Percentiles rank a stretch among this genome's conserved stretches.
phyloP scores from a whole-genome alignment of 2,113 vertebrate genomes.

The Cryptotis parvus region DNA sequence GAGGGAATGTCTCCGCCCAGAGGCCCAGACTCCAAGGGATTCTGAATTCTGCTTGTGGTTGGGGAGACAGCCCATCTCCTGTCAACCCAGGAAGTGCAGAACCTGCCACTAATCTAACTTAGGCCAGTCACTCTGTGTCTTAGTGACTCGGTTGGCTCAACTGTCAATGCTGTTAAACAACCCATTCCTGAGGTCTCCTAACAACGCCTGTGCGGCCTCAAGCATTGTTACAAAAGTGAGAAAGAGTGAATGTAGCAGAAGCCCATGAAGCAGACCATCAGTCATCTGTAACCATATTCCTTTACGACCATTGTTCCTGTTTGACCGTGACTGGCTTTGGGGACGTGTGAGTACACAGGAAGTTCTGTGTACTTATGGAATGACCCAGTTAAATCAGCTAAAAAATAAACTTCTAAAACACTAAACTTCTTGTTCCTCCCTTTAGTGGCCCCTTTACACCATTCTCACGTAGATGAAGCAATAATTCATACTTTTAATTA shows the following conservation, averaged over 20 bases:
- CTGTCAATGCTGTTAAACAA: not conserved
- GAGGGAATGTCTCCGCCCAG: not conserved
- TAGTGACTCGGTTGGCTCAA: not conserved
- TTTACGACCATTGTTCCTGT: too few relatives aligned
- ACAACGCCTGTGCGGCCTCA: too few relatives aligned
- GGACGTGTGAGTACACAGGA: too few relatives aligned
- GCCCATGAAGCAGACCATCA: too few relatives aligned
- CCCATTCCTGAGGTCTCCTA: not conserved
- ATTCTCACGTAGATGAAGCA: not conserved
- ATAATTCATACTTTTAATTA: not conserved
- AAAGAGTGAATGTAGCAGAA: too few relatives aligned
- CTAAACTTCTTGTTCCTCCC: too few relatives aligned
- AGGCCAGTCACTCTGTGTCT: not conserved
- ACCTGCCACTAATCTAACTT: not conserved
- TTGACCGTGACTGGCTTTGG: too few relatives aligned
- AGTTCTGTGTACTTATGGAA: too few relatives aligned
- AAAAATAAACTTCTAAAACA: too few relatives aligned
- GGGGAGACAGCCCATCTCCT: not conserved
- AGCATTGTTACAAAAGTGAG: too few relatives aligned
- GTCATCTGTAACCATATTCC: too few relatives aligned
- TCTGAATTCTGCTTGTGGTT: not conserved
- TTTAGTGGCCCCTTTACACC: not conserved
- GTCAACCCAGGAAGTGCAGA: not conserved
- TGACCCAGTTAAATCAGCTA: too few relatives aligned
- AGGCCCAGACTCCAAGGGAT: not conserved